Evolutionary conservation across 37 sponge, comb jelly and placozoan genomes (phyloP).

Genomic region (Cliona cf. orientalis): DNA sequence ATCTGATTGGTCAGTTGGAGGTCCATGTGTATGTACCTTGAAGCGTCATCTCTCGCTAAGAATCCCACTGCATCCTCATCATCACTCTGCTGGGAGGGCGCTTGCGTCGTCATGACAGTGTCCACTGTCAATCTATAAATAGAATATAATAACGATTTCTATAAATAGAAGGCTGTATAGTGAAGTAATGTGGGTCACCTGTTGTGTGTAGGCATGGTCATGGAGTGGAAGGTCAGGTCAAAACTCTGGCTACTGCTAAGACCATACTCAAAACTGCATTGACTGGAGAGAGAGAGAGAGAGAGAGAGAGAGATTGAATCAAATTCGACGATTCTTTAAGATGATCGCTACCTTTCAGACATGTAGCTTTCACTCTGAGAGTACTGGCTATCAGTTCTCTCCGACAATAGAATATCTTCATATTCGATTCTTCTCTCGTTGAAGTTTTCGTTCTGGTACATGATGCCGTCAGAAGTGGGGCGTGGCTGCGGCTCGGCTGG

Average conservation of each 20-base stretch:
- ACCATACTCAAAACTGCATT: slow-evolving; percentile 49
- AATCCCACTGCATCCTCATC: slow-evolving; percentile 53
- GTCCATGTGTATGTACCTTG: slow-evolving; percentile 28
- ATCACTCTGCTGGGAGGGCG: slow-evolving; percentile 28
- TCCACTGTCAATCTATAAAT: slow-evolving; percentile 65
- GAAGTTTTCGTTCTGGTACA: slow-evolving; percentile 42
- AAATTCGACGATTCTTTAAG: not conserved
- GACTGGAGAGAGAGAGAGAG: not conserved
- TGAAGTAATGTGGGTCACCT: not conserved
- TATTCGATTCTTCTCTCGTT: slow-evolving; percentile 73
- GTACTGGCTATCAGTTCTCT: slow-evolving; percentile 55
- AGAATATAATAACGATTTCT: not conserved
- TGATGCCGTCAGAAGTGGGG: slow-evolving; percentile 26
- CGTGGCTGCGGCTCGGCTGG: not conserved
- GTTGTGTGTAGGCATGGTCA: slow-evolving; percentile 49
- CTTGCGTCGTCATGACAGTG: slow-evolving; percentile 64
- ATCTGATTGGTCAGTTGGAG: no score
- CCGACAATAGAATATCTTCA: slow-evolving; percentile 43
- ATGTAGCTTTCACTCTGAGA: slow-evolving; percentile 63
- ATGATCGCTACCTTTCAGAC: slow-evolving; percentile 21
- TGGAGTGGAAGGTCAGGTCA: slow-evolving; percentile 78
- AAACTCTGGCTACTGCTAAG: slow-evolving; percentile 58
- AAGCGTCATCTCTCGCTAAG: slow-evolving; percentile 54
- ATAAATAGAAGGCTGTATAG: not conserved
- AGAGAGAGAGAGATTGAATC: not conserved